Evolutionary conservation across 2,113 vertebrate species (phyloP).

Genomic region (Todiramphus saurophagus): DNA sequence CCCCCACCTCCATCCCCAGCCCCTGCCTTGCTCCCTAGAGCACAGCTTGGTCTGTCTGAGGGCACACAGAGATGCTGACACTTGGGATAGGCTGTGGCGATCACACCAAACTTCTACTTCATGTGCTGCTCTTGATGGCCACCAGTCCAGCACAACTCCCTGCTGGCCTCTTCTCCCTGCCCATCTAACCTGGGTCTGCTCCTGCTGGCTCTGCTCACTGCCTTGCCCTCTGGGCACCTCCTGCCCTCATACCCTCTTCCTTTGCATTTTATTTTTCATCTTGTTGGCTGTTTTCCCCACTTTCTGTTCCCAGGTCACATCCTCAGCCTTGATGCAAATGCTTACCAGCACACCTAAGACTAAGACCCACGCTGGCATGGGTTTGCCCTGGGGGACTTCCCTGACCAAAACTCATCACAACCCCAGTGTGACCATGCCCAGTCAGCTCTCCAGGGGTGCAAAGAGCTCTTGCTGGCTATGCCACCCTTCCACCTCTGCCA

Average conservation of each 20-base stretch:
- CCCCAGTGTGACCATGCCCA: not conserved
- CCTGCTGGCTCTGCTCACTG: not conserved
- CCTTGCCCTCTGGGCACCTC: not conserved
- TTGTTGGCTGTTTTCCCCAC: not conserved
- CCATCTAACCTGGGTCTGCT: rapidly evolving
- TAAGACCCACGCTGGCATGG: rapidly evolving
- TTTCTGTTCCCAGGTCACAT: not conserved
- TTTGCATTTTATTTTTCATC: not conserved
- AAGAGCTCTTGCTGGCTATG: not conserved
- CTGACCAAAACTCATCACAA: not conserved
- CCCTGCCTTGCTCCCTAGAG: not conserved
- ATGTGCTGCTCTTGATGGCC: not conserved
- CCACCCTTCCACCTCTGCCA: not conserved
- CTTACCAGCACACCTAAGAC: not conserved
- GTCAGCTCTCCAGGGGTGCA: rapidly evolving
- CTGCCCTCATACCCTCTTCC: not conserved
- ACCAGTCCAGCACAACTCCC: not conserved
- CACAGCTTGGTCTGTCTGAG: rapidly evolving
- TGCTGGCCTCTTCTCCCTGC: not conserved
- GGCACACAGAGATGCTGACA: rapidly evolving
- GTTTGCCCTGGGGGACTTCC: not conserved
- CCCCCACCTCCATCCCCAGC: not conserved
- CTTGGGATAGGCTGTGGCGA: not conserved
- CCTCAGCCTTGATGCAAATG: not conserved
- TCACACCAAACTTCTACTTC: not conserved